phyloP scores from a whole-genome alignment of 2,888 invertebrate genomes.

The Drosophila niveifrons region DNA sequence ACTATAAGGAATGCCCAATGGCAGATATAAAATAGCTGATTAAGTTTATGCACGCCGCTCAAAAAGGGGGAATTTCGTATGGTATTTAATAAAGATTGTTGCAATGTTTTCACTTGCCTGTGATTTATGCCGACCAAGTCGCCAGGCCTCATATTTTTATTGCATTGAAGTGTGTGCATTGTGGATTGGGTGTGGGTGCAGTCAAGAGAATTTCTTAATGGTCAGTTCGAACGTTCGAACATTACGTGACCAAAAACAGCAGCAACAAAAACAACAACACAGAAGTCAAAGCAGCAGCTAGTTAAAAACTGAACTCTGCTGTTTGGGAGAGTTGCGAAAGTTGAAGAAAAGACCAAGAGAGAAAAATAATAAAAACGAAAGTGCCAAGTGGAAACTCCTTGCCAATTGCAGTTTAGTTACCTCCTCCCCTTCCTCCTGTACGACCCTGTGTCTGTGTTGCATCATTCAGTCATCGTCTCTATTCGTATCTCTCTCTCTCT shows the following conservation, averaged over 20 bases:
- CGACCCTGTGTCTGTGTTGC: conserved; percentile 28
- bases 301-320: conserved; percentile 19
- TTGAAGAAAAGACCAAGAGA: conserved; percentile 22
- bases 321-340: conserved; percentile 49
- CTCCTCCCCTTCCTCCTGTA: not conserved
- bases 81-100: conserved; percentile 43
- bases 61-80: conserved; percentile 28
- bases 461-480: conserved; percentile 51
- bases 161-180: conserved; percentile 4
- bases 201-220: conserved; percentile 73
- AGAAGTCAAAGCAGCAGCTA: conserved; percentile 7
- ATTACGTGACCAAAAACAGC: conserved; percentile 71
- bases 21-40: conserved; percentile 61
- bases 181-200: conserved; percentile 39
- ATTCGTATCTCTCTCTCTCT: conserved; percentile 10
- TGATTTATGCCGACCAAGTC: conserved; percentile 70
- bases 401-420: conserved; percentile 38
- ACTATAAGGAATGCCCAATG: conserved; percentile 42
- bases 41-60: conserved; percentile 58
- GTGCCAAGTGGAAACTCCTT: conserved; percentile 56
- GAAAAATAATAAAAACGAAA: conserved; percentile 59
- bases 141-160: conserved; percentile 10
- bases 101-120: conserved; percentile 51
- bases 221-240: conserved; percentile 38
- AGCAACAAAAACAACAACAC: conserved; percentile 8